Base-by-base conservation (phyloP, 2,888 invertebrate genomes). In the Doris montereyensis region DNA sequence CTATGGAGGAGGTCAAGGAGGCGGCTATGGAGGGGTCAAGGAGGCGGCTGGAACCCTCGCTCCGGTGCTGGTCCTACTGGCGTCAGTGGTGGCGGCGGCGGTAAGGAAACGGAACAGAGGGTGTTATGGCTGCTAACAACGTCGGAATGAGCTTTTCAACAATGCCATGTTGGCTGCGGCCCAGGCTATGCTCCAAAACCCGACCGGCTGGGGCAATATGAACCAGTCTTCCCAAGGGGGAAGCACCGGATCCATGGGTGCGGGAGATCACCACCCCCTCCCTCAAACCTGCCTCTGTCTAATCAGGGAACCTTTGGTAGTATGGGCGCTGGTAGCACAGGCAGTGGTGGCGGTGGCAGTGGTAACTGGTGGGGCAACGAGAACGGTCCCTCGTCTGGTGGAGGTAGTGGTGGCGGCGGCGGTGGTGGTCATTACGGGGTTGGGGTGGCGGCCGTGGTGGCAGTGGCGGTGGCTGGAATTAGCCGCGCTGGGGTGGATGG, bases 141-240 rank as follows among this genome's bases (percentile, higher is more conserved):
- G 81, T 88, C 77, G 87, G 87, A 30, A 88, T 87, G 87, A 88
- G 87, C 85, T 88, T 76, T 77, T 88, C 5, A 88, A 87, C 78
- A 85, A 87, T 21, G 88, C 88, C 21, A 87, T 88, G 87, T 79
- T 88, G 65, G 88, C 88, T 3, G 88, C 88, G 30, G 88, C 88
- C 26, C 88, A 88, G 81, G 88, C 88, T 62, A 85, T 88, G 76
- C 84, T 88, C 28, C 84, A 83, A 70, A 87, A 87, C 28, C 87
- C 86, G 75, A 81, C 81, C 0, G 78, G 79, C 35, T 83, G 83
- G 84, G 83, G 83, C 4, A 76, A 77, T 10, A 68, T 83, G 78
- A 82, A 76, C 34, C 75, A 78, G 77, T 78, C 76, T 8, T 65
- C 73, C 77, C 84, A 67, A 83, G 84, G 78, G 84, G 86, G 72